Conservation (phyloP, 2,113 vertebrate genomes). For the Epinephelus lanceolatus region DNA sequence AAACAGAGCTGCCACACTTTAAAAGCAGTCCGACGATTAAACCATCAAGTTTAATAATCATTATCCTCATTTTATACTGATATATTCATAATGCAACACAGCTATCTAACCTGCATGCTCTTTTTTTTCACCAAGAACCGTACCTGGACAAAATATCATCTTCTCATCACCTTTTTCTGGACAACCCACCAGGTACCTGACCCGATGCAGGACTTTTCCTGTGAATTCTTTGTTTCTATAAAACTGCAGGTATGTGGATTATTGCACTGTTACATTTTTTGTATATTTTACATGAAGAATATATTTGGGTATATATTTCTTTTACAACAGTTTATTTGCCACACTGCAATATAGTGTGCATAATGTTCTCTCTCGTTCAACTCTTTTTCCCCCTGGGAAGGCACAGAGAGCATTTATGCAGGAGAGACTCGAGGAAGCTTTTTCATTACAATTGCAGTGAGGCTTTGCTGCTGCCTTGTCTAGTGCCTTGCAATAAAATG, state of each 20-base stretch:
- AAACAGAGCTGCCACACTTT: too few relatives aligned
- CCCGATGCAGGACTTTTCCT: neutral
- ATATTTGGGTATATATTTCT: neutral
- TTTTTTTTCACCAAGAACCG: too few relatives aligned
- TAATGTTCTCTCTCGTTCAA: neutral
- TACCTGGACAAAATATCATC: too few relatives aligned
- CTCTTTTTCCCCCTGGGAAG: neutral
- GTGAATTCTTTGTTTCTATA: neutral
- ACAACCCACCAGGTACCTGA: too few relatives aligned
- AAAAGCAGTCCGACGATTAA: too few relatives aligned
- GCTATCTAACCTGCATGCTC: too few relatives aligned
- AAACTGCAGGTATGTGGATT: neutral
- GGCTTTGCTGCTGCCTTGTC: neutral
- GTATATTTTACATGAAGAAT: neutral
- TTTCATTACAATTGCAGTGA: neutral
- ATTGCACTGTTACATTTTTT: neutral
- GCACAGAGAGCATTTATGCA: neutral
- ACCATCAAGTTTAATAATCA: too few relatives aligned
- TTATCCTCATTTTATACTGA: too few relatives aligned
- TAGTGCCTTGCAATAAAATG: constrained; percentile 11
- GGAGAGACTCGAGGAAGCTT: neutral
- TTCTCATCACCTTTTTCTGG: too few relatives aligned
- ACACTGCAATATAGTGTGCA: neutral
- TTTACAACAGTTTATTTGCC: neutral
- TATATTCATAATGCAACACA: too few relatives aligned